Base-by-base conservation (phyloP, 2,113 vertebrate species). In the Dissostichus mawsoni region DNA sequence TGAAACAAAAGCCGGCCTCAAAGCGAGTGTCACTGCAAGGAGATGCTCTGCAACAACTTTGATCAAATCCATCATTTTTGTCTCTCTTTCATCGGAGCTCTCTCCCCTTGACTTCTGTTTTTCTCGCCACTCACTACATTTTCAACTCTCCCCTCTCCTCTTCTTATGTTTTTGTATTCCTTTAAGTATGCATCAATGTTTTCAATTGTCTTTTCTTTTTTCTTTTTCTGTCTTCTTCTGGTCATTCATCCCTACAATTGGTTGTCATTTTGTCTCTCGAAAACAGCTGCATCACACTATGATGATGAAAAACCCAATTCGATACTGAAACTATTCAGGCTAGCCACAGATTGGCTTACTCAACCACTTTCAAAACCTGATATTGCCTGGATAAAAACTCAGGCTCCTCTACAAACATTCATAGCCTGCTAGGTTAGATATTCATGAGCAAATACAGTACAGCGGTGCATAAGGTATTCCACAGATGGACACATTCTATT, bases 401-500 rank as follows among this genome's bases (percentile, higher is more conserved):
- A 29, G 74, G 29, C 44, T 81, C 53, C 18, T 81, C 50, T 58
- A 65, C 53, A 82, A 78, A 90, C 62, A 76, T 50, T 50, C 53
- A 71, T 0, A 63, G 70, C 44, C 72, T 1, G 62, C 41, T 41
- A 17, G 66, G 64, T 85, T 74, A 72, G 17, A 44, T 79, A 88
- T 84, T 90, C 83, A 79, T 77, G 78, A 75, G 67, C 1, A 1
- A 66, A 52, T 16, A 67, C 53, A 33, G 10, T 2, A 33, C 10
- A 80, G 50, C 8, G 3, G 3, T 41, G 56, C 66, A 53, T 29
- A 13, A 17, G 8, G 68, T 51, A 76, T 47, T 76, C 74, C 25
- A 74, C 47, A 61, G 52, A 69, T 0, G 8, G 11, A 56, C 16
- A 70, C 36, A 74, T 74, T 70, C 74, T 86, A 74, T 69, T 69